Conservation (phyloP, 2,113 vertebrate genomes). For the Sula dactylatra region DNA sequence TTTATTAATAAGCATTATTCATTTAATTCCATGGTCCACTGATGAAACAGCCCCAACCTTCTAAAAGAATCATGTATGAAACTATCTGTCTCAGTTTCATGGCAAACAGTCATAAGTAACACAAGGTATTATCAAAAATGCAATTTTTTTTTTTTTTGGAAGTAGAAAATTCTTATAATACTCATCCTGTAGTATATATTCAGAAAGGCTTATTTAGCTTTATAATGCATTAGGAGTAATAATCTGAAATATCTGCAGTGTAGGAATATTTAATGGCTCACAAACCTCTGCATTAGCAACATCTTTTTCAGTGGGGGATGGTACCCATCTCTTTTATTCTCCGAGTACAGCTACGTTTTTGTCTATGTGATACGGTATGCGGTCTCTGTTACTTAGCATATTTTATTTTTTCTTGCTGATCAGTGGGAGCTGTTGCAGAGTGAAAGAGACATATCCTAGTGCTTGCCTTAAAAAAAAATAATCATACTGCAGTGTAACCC, state of each 20-base stretch:
- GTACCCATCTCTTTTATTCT: not conserved
- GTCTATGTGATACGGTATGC: not conserved
- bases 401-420: not conserved
- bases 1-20: not conserved
- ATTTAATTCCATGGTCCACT: not conserved
- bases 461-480: not conserved
- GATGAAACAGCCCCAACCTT: not conserved
- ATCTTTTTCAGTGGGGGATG: slow-evolving; percentile 1
- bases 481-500: slow-evolving; percentile 7
- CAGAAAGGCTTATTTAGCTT: not conserved
- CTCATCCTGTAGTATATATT: not conserved
- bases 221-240: not conserved
- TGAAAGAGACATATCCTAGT: not conserved
- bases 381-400: not conserved
- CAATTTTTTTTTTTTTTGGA: not conserved
- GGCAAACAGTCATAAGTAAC: not conserved
- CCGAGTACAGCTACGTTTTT: not conserved
- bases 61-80: not conserved
- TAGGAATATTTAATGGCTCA: slow-evolving; percentile 9
- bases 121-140: not conserved
- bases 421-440: not conserved
- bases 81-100: not conserved
- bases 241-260: slow-evolving; percentile 18
- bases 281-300: slow-evolving; percentile 40
- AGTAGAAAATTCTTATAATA: fast-evolving